Evolutionary conservation across 2,888 invertebrate species (phyloP).

Genomic region (Chrysolina oricalcia): DNA sequence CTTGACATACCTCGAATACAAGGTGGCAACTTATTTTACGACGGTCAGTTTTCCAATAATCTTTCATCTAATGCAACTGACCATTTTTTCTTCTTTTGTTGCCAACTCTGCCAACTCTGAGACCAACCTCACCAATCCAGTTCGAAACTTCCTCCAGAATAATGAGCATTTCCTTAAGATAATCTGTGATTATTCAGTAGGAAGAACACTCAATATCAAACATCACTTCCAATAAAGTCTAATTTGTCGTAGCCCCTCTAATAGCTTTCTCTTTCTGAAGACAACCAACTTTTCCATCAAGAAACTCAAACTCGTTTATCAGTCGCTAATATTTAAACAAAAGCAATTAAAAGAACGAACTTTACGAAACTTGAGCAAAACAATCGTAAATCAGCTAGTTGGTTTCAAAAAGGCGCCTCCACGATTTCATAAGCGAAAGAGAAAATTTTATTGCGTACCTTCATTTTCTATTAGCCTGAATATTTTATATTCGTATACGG

Average conservation of each 20-base stretch:
- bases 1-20: too few relatives aligned
- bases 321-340: conserved; percentile 17
- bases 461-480: conserved; percentile 28
- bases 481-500: conserved; percentile 20
- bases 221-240: neutral
- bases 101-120: too few relatives aligned
- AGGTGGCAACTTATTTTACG: too few relatives aligned
- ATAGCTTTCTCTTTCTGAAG: neutral
- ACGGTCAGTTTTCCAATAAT: too few relatives aligned
- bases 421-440: conserved; percentile 15
- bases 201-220: too few relatives aligned
- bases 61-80: too few relatives aligned
- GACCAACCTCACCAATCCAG: too few relatives aligned
- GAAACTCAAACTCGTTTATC: conserved; percentile 20
- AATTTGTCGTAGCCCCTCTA: neutral
- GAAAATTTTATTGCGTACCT: conserved; percentile 32
- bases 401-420: neutral
- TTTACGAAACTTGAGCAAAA: conserved; percentile 4
- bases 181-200: too few relatives aligned
- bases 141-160: too few relatives aligned
- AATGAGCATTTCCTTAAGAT: too few relatives aligned
- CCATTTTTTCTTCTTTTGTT: too few relatives aligned
- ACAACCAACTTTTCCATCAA: neutral
- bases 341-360: conserved; percentile 11
- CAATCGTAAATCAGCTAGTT: conserved; percentile 22